These are phyloP conservation scores for Megaptera novaeangliae DNA, from an alignment of 2,113 vertebrate genomes.

Conservation along the genomic window DNA sequence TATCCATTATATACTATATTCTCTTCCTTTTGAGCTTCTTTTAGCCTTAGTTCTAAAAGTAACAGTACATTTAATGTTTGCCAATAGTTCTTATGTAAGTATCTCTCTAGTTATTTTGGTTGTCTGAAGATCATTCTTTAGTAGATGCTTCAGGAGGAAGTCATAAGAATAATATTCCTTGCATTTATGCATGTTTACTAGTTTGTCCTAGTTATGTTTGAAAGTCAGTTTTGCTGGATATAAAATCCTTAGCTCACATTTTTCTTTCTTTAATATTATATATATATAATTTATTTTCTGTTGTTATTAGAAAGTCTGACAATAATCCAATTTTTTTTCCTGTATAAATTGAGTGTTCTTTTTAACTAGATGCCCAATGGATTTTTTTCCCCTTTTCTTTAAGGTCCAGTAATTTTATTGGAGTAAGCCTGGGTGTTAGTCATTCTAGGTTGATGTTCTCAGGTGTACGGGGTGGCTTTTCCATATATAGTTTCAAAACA, in stretches of 20 bases:
- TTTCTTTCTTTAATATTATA: neutral
- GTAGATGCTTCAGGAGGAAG: neutral
- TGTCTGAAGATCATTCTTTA: neutral
- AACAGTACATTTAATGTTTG: neutral
- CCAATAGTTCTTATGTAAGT: no score
- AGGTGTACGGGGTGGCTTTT: neutral
- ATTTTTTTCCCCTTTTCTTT: neutral
- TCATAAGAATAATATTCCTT: neutral
- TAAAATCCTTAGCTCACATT: neutral
- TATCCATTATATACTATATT: neutral
- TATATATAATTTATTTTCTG: neutral
- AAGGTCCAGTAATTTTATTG: neutral
- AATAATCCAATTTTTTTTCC: neutral
- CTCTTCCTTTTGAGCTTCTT: neutral
- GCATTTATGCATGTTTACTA: neutral
- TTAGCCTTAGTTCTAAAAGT: neutral
- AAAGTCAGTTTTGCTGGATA: constrained; percentile 17
- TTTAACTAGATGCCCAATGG: neutral
- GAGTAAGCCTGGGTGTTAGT: neutral
- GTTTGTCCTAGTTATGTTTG: neutral
- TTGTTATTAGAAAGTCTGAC: neutral
- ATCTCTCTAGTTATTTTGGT: neutral
- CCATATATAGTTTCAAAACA: neutral
- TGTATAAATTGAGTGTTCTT: neutral
- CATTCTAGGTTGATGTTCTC: neutral